Conservation (phyloP, 2,888 invertebrate genomes). For the Aleiodes alternator region DNA sequence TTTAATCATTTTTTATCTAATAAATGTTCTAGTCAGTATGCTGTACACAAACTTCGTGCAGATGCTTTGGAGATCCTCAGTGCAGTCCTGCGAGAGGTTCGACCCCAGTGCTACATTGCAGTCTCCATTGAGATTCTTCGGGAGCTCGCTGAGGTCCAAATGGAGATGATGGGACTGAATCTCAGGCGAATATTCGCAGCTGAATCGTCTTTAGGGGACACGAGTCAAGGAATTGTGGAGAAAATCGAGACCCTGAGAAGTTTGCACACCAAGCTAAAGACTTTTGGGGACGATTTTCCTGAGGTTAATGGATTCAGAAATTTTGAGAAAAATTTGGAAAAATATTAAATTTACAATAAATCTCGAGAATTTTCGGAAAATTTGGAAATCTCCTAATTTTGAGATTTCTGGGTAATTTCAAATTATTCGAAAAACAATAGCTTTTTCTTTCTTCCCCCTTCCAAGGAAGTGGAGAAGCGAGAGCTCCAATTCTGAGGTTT, state of each 20-base stretch:
- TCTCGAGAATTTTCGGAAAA: too few relatives aligned
- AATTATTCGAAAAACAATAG: too few relatives aligned
- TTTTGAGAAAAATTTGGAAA: too few relatives aligned
- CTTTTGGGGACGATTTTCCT: slow-evolving; percentile 47
- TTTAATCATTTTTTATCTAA: neutral
- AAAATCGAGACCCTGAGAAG: slow-evolving; percentile 55
- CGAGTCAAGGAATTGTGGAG: slow-evolving; percentile 45
- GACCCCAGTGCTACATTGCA: slow-evolving; percentile 77
- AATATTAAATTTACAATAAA: too few relatives aligned
- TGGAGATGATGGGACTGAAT: slow-evolving; percentile 81
- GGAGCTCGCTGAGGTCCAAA: slow-evolving; percentile 80
- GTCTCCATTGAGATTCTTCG: slow-evolving; percentile 74
- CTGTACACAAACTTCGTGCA: slow-evolving; percentile 79
- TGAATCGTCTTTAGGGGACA: slow-evolving; percentile 43
- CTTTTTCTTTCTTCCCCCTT: neutral
- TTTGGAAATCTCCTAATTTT: too few relatives aligned
- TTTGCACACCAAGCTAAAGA: slow-evolving; percentile 54
- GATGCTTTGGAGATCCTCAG: slow-evolving; percentile 79
- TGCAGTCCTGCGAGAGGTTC: slow-evolving; percentile 77
- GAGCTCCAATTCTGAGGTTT: neutral
- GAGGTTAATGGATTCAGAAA: neutral
- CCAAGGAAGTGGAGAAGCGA: neutral
- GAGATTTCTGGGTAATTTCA: too few relatives aligned
- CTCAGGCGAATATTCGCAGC: slow-evolving; percentile 76
- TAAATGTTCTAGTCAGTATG: slow-evolving; percentile 73